Evolutionary conservation across 2,888 invertebrate genomes (phyloP).

Genomic region (Cephus pygmeus): DNA sequence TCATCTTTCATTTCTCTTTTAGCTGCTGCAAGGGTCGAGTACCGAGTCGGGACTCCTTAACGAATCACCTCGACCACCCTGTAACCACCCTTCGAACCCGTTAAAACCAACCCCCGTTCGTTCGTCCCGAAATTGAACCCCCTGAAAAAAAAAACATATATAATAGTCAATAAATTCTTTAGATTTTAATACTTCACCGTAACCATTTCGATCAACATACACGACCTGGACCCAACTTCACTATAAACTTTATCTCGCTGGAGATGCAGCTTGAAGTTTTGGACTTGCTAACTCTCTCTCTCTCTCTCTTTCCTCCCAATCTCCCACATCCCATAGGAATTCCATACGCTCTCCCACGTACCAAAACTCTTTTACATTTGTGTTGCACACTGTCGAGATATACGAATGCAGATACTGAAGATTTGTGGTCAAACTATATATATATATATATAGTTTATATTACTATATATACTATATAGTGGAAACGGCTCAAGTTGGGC

Average conservation of each 20-base stretch:
- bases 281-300: constrained; percentile 51
- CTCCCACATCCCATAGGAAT: constrained; percentile 19
- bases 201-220: neutral
- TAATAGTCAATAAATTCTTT: too few species aligned
- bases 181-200: neutral
- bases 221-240: neutral
- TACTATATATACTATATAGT: constrained; percentile 69
- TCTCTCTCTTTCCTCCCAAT: constrained; percentile 13
- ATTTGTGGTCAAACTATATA: constrained; percentile 52
- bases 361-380: constrained; percentile 43
- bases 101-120: too few species aligned
- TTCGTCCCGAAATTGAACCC: too few species aligned
- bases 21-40: neutral
- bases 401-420: constrained; percentile 51
- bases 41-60: neutral
- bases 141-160: neutral
- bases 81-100: neutral
- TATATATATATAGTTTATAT: constrained; percentile 33
- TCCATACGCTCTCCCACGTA: constrained; percentile 13
- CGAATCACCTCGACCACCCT: neutral
- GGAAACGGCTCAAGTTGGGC: constrained; percentile 52
- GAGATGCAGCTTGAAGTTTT: constrained; percentile 37
- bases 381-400: constrained; percentile 42
- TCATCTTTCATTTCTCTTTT: constrained; percentile 57
- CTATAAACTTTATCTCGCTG: neutral